Percentiles rank a stretch among this genome's conserved stretches.
These are phyloP conservation scores for Lethrus apterus DNA, from an alignment of 1,140 invertebrate species.

Conservation along the genomic window DNA sequence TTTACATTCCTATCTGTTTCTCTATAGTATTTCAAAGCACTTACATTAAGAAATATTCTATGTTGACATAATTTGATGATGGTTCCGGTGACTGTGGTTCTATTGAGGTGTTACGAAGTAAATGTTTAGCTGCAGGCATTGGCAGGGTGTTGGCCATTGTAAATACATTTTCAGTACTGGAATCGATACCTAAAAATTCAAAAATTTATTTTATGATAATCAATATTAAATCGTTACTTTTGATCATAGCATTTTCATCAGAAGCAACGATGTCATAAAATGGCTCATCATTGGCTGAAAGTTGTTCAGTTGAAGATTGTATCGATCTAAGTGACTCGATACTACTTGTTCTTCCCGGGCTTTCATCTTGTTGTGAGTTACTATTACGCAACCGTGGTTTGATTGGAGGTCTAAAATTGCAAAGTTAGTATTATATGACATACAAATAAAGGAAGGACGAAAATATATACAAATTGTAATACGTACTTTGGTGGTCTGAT, in stretches of 20 bases:
- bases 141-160: conserved; percentile 54
- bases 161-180: conserved; percentile 53
- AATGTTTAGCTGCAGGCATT: conserved; percentile 37
- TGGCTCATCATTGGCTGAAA: conserved; percentile 56
- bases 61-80: conserved; percentile 81
- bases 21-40: conserved; percentile 31
- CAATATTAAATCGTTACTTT: conserved; percentile 43
- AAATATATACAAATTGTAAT: too few relatives aligned
- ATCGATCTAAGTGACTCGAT: conserved; percentile 35
- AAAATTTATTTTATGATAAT: not conserved
- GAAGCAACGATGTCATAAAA: conserved; percentile 77
- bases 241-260: conserved; percentile 72
- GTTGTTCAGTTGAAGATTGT: conserved; percentile 42
- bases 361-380: not conserved
- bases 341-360: conserved; percentile 18
- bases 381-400: conserved; percentile 39
- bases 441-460: not conserved
- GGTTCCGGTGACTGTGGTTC: conserved; percentile 67
- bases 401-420: conserved; percentile 50
- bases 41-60: conserved; percentile 81
- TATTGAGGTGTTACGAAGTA: conserved; percentile 34
- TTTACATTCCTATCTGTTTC: not conserved
- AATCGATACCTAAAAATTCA: conserved; percentile 44
- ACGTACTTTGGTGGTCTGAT: conserved; percentile 38
- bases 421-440: not conserved